Percentiles rank a stretch among this genome's conserved stretches.
Conservation (phyloP, 1,140 invertebrate species). For the Aphaenogaster rudis region DNA sequence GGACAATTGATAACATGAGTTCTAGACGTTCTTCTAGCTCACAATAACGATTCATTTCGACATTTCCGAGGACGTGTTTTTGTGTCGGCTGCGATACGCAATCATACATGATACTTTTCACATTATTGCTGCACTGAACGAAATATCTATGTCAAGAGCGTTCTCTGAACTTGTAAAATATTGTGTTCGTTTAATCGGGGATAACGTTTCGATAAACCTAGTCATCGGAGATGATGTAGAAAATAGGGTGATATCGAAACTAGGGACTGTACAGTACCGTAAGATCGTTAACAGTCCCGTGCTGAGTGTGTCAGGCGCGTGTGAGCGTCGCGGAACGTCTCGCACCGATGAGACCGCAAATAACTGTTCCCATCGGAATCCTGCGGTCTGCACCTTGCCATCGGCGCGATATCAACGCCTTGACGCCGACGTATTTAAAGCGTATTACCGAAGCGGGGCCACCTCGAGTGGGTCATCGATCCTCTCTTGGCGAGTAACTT, state of each 20-base stretch:
- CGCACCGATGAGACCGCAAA: constrained; percentile 79
- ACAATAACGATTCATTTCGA: constrained; percentile 2
- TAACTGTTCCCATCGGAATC: constrained; percentile 83
- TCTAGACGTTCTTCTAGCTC: neutral
- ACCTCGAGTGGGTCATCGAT: constrained; percentile 62
- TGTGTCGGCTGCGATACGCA: neutral
- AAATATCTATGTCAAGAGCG: neutral
- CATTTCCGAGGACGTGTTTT: neutral
- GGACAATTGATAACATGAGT: constrained; percentile 10
- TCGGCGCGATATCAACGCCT: constrained; percentile 80
- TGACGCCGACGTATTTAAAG: constrained; percentile 71
- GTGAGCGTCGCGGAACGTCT: constrained; percentile 53
- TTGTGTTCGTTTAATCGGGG: neutral
- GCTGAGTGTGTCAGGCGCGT: constrained; percentile 29
- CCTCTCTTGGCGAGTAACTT: constrained; percentile 9
- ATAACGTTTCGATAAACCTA: neutral
- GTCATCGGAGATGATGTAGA: neutral
- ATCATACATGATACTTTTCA: neutral
- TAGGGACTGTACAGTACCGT: constrained; percentile 14
- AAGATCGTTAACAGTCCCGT: constrained; percentile 35
- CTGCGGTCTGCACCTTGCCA: constrained; percentile 80
- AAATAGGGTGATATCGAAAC: neutral
- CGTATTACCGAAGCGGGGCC: constrained; percentile 63
- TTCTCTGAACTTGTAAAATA: neutral
- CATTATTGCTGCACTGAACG: neutral